Conservation (phyloP, 2,113 vertebrate genomes). For the Cyprichromis sp. region DNA sequence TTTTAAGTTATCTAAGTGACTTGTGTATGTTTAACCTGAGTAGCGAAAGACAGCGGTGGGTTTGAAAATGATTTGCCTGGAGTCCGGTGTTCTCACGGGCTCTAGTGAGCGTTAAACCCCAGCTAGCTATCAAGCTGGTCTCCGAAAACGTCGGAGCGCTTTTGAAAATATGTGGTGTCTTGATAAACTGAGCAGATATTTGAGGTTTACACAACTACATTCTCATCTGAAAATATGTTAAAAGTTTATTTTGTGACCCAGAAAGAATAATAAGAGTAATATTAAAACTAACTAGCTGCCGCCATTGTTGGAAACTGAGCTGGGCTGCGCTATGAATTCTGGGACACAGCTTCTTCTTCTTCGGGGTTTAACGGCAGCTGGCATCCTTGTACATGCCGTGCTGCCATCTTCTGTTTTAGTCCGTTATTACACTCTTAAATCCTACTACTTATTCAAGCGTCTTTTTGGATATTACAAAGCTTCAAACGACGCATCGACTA, state of each 20-base stretch:
- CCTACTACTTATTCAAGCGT: not conserved
- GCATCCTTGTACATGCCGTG: not conserved
- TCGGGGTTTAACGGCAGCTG: not conserved
- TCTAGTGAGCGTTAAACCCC: rapidly evolving
- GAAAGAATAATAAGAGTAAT: not conserved
- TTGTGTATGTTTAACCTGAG: not conserved
- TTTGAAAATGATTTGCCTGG: not conserved
- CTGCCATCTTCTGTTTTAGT: not conserved
- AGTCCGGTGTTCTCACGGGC: not conserved
- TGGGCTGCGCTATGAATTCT: not conserved
- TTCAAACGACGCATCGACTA: rapidly evolving
- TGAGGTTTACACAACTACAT: rapidly evolving
- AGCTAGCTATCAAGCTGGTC: rapidly evolving
- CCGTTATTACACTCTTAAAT: not conserved
- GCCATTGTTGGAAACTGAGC: not conserved
- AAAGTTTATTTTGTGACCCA: not conserved
- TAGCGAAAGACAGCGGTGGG: rapidly evolving
- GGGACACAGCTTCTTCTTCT: not conserved
- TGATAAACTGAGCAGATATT: not conserved
- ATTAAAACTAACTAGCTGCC: not conserved
- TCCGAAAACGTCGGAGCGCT: rapidly evolving
- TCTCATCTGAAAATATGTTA: not conserved
- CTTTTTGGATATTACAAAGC: not conserved
- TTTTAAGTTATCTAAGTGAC: not conserved
- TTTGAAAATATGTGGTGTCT: not conserved